These are phyloP conservation scores for Oryzias javanicus DNA, from an alignment of 2,113 vertebrate species.

Conservation along the genomic window DNA sequence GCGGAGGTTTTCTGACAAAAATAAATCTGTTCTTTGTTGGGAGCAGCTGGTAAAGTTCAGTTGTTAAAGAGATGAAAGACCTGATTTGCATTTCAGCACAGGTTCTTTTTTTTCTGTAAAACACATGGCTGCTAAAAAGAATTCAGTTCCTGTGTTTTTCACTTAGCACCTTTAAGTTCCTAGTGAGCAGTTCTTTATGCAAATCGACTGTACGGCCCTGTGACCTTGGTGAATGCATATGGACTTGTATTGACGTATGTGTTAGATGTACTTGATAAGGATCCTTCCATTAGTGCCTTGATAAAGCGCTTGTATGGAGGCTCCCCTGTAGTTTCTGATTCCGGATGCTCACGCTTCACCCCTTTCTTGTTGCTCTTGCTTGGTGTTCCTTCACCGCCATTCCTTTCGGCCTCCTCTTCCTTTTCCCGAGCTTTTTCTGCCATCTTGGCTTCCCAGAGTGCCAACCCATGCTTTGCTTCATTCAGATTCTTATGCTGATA, in stretches of 20 bases:
- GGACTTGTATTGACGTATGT: slow-evolving; percentile 90
- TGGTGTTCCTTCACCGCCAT: slow-evolving; percentile 86
- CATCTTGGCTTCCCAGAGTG: slow-evolving; percentile 96
- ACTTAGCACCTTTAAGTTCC: slow-evolving; percentile 65
- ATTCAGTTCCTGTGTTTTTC: slow-evolving; percentile 47
- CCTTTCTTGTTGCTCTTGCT: slow-evolving; percentile 87
- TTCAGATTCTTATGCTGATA: slow-evolving; percentile 99
- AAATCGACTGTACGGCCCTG: slow-evolving; percentile 94
- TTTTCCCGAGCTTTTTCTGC: slow-evolving; percentile 94
- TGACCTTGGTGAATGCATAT: slow-evolving; percentile 97
- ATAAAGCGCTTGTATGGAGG: slow-evolving; percentile 89
- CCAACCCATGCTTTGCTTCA: slow-evolving; percentile 93
- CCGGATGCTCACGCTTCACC: slow-evolving; percentile 85
- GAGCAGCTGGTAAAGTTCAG: slow-evolving; percentile 74
- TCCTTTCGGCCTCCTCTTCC: slow-evolving; percentile 90
- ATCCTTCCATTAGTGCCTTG: slow-evolving; percentile 85
- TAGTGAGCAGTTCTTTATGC: slow-evolving; percentile 72
- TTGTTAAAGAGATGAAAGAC: slow-evolving; percentile 78
- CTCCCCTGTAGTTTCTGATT: slow-evolving; percentile 80
- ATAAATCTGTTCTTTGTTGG: slow-evolving; percentile 78
- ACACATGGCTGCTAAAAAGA: slow-evolving; percentile 24
- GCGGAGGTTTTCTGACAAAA: slow-evolving; percentile 68
- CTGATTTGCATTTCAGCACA: slow-evolving; percentile 53
- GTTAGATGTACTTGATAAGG: slow-evolving; percentile 90
- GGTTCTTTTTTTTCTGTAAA: slow-evolving; percentile 22